Conservation (phyloP, 2,797 vertebrate species). For the Mormyrus proboscirostris region DNA sequence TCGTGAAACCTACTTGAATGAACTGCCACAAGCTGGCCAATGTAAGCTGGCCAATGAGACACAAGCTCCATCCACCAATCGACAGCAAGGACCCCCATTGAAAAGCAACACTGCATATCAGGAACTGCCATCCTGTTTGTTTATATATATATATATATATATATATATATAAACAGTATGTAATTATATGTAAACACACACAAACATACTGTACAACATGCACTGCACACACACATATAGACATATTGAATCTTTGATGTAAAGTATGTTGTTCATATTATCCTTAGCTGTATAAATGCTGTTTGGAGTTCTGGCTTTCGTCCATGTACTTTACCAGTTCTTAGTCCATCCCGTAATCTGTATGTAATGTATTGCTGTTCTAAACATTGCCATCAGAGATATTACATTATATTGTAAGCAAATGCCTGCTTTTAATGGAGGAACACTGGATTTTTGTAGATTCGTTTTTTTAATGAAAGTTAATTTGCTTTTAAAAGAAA, state of each 20-base stretch:
- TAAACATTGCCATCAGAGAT: not conserved
- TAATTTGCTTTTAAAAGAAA: not conserved
- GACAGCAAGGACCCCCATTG: not conserved
- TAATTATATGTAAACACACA: not conserved
- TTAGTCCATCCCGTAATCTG: not conserved
- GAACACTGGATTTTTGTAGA: not conserved
- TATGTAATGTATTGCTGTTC: not conserved
- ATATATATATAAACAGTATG: too few species aligned
- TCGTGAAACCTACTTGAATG: constrained; percentile 14
- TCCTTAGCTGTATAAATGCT: constrained; percentile 31
- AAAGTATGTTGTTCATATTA: constrained; percentile 35
- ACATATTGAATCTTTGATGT: not conserved
- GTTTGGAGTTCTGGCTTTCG: not conserved
- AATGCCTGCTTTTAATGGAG: not conserved
- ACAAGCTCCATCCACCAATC: not conserved
- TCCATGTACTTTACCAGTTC: not conserved
- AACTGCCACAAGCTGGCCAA: not conserved
- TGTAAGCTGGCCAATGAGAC: not conserved
- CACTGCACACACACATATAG: not conserved
- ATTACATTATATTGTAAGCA: not conserved
- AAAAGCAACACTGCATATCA: constrained; percentile 32
- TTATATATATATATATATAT: not conserved
- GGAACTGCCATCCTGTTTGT: not conserved
- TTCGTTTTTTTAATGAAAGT: constrained; percentile 5
- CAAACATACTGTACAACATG: not conserved